Base-by-base conservation (phyloP, 2,113 vertebrate species). In the Sylvietta virens region DNA sequence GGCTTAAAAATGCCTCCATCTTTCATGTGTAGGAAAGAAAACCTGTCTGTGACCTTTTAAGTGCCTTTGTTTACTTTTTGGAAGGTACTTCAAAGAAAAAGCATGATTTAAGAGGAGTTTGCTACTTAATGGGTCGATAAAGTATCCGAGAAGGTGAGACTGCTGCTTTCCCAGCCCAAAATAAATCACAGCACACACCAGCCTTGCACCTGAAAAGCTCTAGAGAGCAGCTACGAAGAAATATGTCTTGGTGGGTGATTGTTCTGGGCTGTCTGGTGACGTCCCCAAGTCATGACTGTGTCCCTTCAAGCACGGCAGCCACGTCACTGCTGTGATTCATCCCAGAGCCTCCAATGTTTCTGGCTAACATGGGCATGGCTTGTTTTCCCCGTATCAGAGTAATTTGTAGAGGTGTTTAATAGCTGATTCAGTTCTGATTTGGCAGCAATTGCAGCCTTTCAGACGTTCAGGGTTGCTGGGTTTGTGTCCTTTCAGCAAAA, bases 351-450 rank as follows among this genome's bases (percentile, higher is more conserved):
- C 35, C 27, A 51, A 22, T 33, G 4, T n/a, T 64, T 80, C 80
- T 88, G 82, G 50, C 60, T 39, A n/a, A 21, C 15, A 0, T 19
- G 47, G 54, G 44, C 33, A 45, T 10, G 50, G 53, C 58, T 88
- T 86, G 57, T 91, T 89, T 92, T 74, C 83, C 42, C 47, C 33
- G 56, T 44, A 42, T 42, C 56, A 39, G 48, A 24, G 88, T 86
- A 56, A 74, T 92, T 90, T 88, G 71, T 77, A 71, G 88, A 87
- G 81, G n/a, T 89, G 91, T 94, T 86, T 79, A 92, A 89, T 28
- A 72, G 77, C 83, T 76, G 77, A 88, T 92, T 91, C 77, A 84
- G 24, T 57, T 69, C 69, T 10, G 27, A 97, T 83, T 64, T 84
- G 86, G 91, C 91, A 86, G 76, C 72, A 53, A 33, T 89, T 91